Conservation (phyloP, 2,888 invertebrate genomes). For the Incurvaria masculella region DNA sequence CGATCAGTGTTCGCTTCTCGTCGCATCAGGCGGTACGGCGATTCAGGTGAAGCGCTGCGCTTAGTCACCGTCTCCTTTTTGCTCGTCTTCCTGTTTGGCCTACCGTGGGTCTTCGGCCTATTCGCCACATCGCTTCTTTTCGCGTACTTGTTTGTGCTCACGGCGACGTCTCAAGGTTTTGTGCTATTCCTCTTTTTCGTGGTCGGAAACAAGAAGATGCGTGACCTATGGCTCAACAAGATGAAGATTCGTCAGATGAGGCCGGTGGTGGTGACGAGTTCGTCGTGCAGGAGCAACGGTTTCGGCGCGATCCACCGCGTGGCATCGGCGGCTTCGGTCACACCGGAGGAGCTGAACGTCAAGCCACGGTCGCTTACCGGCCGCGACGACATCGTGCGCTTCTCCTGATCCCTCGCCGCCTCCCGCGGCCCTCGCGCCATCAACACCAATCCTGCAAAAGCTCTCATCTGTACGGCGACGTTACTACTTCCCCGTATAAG, state of each 20-base stretch:
- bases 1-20: slow-evolving; percentile 48
- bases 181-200: slow-evolving; percentile 62
- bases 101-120: slow-evolving; percentile 60
- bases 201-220: slow-evolving; percentile 56
- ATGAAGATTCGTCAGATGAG: slow-evolving; percentile 46
- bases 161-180: slow-evolving; percentile 57
- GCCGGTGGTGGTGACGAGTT: slow-evolving; percentile 46
- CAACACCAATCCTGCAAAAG: too few species aligned
- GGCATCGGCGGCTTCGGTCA: too few species aligned
- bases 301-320: too few species aligned
- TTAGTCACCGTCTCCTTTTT: slow-evolving; percentile 58
- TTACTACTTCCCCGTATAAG: too few species aligned
- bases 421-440: too few species aligned
- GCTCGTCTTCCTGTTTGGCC: slow-evolving; percentile 58
- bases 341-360: too few species aligned
- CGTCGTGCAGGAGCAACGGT: slow-evolving; percentile 21
- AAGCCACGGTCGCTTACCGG: too few species aligned
- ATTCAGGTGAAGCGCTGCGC: slow-evolving; percentile 45
- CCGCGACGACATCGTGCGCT: too few species aligned
- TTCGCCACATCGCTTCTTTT: slow-evolving; percentile 43
- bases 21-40: slow-evolving; percentile 48
- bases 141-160: slow-evolving; percentile 54
- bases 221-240: slow-evolving; percentile 52
- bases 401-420: too few species aligned
- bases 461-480: too few species aligned